Conservation (phyloP, 64 coral and sea anemone species). For the Porites lutea region DNA sequence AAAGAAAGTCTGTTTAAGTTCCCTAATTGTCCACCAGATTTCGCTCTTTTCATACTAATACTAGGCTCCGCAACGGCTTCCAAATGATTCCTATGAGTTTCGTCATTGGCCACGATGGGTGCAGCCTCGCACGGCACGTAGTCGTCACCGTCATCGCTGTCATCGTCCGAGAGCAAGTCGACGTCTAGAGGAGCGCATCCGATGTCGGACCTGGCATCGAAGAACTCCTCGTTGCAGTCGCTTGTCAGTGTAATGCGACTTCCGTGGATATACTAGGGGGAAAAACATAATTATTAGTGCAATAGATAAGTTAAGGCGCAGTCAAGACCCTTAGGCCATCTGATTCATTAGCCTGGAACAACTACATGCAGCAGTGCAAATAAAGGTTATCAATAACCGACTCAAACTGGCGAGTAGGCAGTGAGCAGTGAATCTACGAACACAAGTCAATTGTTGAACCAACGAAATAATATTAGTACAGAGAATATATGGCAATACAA, state of each 20-base stretch:
- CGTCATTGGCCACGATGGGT: background rate
- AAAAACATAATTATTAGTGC: too few species aligned
- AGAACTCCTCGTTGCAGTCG: slow-evolving; percentile 89
- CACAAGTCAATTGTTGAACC: too few species aligned
- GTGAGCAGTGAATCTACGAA: too few species aligned
- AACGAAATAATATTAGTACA: too few species aligned
- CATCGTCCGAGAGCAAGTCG: slow-evolving; percentile 85
- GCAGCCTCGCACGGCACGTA: slow-evolving; percentile 78
- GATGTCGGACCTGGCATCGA: slow-evolving; percentile 89
- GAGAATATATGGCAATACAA: too few species aligned
- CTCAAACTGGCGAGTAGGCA: too few species aligned
- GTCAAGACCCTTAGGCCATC: too few species aligned
- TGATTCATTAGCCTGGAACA: too few species aligned
- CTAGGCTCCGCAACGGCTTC: background rate
- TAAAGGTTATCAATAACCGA: too few species aligned
- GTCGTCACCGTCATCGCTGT: slow-evolving; percentile 84
- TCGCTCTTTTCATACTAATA: slow-evolving; percentile 10
- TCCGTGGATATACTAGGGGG: slow-evolving; percentile 45
- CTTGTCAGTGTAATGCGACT: slow-evolving; percentile 77
- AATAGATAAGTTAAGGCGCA: too few species aligned
- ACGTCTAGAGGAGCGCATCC: slow-evolving; percentile 71
- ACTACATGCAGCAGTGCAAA: too few species aligned
- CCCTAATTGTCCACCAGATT: slow-evolving; percentile 14
- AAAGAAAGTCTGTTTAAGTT: slow-evolving; percentile 12
- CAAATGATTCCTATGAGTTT: background rate